Evolutionary conservation across 2,113 vertebrate species (phyloP).

Genomic region (Cinclus cinclus): DNA sequence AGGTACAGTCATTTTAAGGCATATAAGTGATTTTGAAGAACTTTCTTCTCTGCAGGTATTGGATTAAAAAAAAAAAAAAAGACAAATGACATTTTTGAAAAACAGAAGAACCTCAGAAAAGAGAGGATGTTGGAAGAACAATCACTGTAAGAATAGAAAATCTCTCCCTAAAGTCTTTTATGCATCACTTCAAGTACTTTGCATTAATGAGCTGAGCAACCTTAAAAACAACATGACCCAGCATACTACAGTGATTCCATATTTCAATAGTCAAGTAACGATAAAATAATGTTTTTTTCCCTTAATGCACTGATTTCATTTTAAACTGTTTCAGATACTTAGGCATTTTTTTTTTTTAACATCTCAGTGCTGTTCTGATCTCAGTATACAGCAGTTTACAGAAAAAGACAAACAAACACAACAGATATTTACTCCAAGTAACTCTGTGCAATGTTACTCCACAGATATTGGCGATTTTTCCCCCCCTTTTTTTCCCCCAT

Average conservation of each 20-base stretch:
- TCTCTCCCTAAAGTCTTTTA: conserved; percentile 18
- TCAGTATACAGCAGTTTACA: neutral
- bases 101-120: neutral
- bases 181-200: conserved; percentile 45
- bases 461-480: neutral
- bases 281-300: neutral
- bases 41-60: neutral
- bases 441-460: neutral
- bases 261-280: conserved; percentile 14
- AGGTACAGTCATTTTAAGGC: neutral
- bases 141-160: neutral
- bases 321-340: neutral
- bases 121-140: conserved; percentile 2
- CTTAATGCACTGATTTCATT: neutral
- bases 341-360: neutral
- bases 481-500: neutral
- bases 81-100: neutral
- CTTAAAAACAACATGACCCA: conserved; percentile 42
- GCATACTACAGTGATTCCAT: neutral
- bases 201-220: conserved; percentile 56
- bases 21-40: neutral
- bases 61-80: neutral
- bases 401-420: neutral
- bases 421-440: neutral
- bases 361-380: neutral